Base-by-base conservation (phyloP, 2,888 invertebrate genomes). In the Ennomos quercinarius region DNA sequence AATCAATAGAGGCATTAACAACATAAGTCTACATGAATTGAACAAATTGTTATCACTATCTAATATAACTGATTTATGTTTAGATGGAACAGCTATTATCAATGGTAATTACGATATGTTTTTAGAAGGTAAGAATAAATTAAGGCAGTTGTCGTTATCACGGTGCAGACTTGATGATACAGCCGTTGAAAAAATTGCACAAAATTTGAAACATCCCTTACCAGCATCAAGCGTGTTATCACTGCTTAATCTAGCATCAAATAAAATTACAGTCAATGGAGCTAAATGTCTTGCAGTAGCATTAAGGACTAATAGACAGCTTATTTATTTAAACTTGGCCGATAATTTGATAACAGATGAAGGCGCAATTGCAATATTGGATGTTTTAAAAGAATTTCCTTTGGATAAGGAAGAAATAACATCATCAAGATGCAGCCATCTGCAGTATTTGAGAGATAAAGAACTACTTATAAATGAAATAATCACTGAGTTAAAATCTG, bases 221-320 rank as follows among this genome's bases (percentile, higher is more conserved):
- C 48, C 47, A 12, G 48, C 48, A 6, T 40, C 58, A 5, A 38
- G 40, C 9, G 44, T 43, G 9, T 43, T 58, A 6, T 17, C 38
- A 10, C 2, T 43, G 9, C 48, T 58, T 1, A 53, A 53, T 9
- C 36, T 58, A 11, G 69, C 85, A 4, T 73, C 81, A 0, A 88
- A 89, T 57, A 73, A 45, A 43, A 84, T 89, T 4, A 80, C 85
- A 2, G 80, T 87, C 63, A 9, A 56, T 0, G 87, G 87, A 2
- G 79, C 72, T 0, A 71, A 66, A 35, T 62, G 63, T 58, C 57
- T 88, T 50, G 79, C 74, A 2, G 56, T 77, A 1, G 73, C 73
- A 0, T 53, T 88, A 6, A 67, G 84, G 49, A 59, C 77, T 8
- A 58, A 58, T 9, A 58, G 48, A 44, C 39, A 27, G 10, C 36